Conservation (phyloP, 2,113 vertebrate species). For the Coreoperca whiteheadi region DNA sequence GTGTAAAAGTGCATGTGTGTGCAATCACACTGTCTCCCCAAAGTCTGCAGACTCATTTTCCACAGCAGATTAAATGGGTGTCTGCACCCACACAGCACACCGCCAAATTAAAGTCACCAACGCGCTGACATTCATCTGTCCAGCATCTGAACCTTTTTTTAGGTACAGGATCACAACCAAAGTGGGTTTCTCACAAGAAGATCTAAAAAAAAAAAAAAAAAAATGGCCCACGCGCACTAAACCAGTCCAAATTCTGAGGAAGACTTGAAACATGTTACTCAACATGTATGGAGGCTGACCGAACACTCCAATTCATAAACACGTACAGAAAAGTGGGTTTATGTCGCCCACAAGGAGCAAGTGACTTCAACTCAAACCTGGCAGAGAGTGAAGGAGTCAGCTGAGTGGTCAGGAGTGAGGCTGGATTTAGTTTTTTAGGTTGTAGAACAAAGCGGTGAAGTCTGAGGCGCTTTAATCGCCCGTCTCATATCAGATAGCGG, state of each 20-base stretch:
- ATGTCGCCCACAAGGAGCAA: slow-evolving; percentile 36
- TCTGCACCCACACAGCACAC: slow-evolving; percentile 47
- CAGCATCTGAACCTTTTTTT: slow-evolving; percentile 58
- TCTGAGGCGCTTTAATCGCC: slow-evolving; percentile 47
- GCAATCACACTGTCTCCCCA: slow-evolving; percentile 47
- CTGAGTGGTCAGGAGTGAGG: slow-evolving; percentile 23
- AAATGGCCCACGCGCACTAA: background rate
- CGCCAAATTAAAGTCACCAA: slow-evolving; percentile 69
- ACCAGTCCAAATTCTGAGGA: slow-evolving; percentile 1
- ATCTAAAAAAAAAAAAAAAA: background rate
- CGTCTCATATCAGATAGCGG: slow-evolving; percentile 55
- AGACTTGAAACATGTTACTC: background rate
- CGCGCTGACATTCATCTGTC: slow-evolving; percentile 30
- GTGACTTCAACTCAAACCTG: slow-evolving; percentile 40
- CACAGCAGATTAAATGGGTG: slow-evolving; percentile 69
- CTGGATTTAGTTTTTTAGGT: slow-evolving; percentile 1
- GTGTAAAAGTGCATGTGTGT: background rate
- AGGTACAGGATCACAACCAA: background rate
- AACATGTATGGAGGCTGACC: background rate
- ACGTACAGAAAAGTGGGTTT: background rate
- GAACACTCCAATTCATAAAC: background rate
- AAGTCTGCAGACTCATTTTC: slow-evolving; percentile 71
- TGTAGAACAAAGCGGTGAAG: slow-evolving; percentile 39
- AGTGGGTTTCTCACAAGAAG: slow-evolving; percentile 1
- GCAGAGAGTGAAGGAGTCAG: slow-evolving; percentile 35